Percentiles rank a stretch among this genome's conserved stretches.
phyloP scores from a whole-genome alignment of 2,888 invertebrate species.

The Ennomos erosarius region DNA sequence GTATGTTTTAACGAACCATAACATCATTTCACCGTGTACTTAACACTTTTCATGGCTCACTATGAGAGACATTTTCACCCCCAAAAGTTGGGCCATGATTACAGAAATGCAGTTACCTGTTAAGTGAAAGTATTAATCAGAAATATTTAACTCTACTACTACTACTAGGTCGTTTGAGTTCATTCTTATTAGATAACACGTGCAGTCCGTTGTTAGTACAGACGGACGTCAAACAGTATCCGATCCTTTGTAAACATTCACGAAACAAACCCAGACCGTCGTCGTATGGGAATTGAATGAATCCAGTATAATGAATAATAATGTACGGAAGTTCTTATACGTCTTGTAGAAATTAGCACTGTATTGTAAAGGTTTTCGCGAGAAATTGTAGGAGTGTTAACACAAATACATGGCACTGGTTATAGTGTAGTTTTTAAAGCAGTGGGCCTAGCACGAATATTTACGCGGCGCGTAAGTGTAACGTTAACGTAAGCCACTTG shows the following conservation, averaged over 20 bases:
- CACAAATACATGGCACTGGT: neutral
- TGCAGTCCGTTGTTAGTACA: slow-evolving; percentile 64
- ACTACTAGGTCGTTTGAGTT: too few species aligned
- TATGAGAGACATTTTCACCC: neutral
- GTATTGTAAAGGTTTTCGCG: neutral
- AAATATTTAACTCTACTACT: too few species aligned
- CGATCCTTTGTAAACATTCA: slow-evolving; percentile 66
- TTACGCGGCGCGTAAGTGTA: too few species aligned
- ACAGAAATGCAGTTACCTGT: too few species aligned
- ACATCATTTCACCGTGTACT: too few species aligned
- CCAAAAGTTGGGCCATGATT: neutral
- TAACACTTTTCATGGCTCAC: neutral
- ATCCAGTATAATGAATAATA: slow-evolving; percentile 37
- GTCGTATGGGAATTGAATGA: slow-evolving; percentile 59
- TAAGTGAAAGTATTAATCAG: too few species aligned
- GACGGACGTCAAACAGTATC: slow-evolving; percentile 71
- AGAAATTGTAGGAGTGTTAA: neutral
- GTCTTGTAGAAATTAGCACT: neutral
- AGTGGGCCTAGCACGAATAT: too few species aligned
- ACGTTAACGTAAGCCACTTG: too few species aligned
- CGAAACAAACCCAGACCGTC: slow-evolving; percentile 48
- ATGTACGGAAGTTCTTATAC: slow-evolving; percentile 4
- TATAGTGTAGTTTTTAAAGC: neutral
- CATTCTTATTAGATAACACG: neutral
- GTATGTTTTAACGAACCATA: too few species aligned